These are phyloP conservation scores for Cantharis rufa DNA, from an alignment of 2,888 invertebrate species.

Conservation along the genomic window DNA sequence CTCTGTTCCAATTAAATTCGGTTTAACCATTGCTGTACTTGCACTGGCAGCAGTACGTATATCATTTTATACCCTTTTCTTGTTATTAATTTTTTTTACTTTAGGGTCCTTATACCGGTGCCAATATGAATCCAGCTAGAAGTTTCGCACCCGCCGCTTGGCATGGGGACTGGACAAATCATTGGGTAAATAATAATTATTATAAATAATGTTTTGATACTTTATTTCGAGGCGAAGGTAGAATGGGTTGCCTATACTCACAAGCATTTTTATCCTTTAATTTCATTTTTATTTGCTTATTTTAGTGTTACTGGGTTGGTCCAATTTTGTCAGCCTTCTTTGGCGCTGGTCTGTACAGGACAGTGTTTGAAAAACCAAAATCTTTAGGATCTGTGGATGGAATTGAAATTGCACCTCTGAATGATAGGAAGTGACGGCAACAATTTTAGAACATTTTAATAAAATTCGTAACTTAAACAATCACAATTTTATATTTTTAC, in stretches of 20 bases:
- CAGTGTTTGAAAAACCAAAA: slow-evolving; percentile 46
- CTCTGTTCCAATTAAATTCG: slow-evolving; percentile 69
- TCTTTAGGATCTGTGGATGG: slow-evolving; percentile 30
- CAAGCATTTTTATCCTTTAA: no score
- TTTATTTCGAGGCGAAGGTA: not conserved
- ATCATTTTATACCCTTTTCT: not conserved
- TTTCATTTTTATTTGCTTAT: not conserved
- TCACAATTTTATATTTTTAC: not conserved
- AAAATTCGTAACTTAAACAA: not conserved
- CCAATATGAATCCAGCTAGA: slow-evolving; percentile 73
- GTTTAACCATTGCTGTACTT: slow-evolving; percentile 67
- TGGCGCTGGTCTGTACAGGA: slow-evolving; percentile 47
- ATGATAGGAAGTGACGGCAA: slow-evolving; percentile 39
- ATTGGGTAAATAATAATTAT: slow-evolving; percentile 65
- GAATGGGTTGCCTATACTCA: not conserved
- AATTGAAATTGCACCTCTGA: slow-evolving; percentile 48
- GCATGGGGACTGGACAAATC: slow-evolving; percentile 66
- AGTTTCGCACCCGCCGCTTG: slow-evolving; percentile 73
- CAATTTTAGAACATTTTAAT: not conserved
- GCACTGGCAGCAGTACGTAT: slow-evolving; percentile 67
- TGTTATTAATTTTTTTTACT: not conserved
- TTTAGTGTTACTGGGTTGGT: slow-evolving; percentile 49
- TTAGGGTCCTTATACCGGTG: slow-evolving; percentile 63
- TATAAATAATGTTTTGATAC: no score
- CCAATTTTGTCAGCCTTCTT: slow-evolving; percentile 47